phyloP scores from a whole-genome alignment of 1,140 invertebrate species.

The Eupeodes corollae region DNA sequence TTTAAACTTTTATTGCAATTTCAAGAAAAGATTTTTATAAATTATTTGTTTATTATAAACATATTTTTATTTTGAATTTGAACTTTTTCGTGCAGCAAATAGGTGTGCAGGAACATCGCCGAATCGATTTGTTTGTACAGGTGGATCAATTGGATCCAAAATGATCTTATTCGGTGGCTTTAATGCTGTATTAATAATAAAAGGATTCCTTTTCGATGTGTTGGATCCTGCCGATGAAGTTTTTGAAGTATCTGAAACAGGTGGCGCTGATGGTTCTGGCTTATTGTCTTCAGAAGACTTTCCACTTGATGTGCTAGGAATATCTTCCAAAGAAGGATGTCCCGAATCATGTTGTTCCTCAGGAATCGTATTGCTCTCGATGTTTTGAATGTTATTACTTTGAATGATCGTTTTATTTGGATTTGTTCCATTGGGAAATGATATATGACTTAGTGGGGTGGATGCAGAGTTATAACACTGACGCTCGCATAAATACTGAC shows the following conservation, averaged over 20 bases:
- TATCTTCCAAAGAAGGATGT: constrained; percentile 3
- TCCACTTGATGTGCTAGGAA: not conserved
- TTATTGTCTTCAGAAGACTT: not conserved
- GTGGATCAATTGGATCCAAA: constrained; percentile 4
- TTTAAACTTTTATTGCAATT: too few relatives aligned
- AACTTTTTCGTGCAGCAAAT: constrained; percentile 16
- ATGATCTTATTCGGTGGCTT: constrained; percentile 4
- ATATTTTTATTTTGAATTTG: too few relatives aligned
- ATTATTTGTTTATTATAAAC: too few relatives aligned
- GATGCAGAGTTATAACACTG: not conserved
- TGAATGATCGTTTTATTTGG: too few relatives aligned
- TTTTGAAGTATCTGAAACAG: too few relatives aligned
- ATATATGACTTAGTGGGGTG: not conserved
- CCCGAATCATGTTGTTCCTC: constrained; percentile 4
- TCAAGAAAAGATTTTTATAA: too few relatives aligned
- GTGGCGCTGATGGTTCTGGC: not conserved
- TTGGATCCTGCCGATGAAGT: too few relatives aligned
- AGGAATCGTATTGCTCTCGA: not conserved
- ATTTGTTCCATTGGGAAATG: too few relatives aligned
- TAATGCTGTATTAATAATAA: not conserved
- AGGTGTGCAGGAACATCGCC: not conserved
- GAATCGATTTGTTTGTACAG: not conserved
- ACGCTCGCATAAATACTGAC: constrained; percentile 29
- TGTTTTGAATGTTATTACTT: too few relatives aligned
- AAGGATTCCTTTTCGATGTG: not conserved